Percentiles rank a stretch among this genome's conserved stretches.
Evolutionary conservation across 2,113 vertebrate genomes (phyloP).

Genomic region (Bos taurus): ARS-UCD2.0 NC_037340.1:6262501-6263000

Average conservation of each 20-base stretch:
- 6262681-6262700: not conserved
- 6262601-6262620: not conserved
- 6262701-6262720: not conserved
- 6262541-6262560: not conserved
- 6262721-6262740: not conserved
- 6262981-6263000: not conserved
- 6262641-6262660: not conserved
- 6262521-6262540: not conserved
- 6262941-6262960: not conserved
- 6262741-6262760: not conserved
- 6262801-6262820: not conserved
- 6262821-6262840: not conserved
- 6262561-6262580: not conserved
- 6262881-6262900: not conserved
- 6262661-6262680: not conserved
- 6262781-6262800: not conserved
- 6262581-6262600: not conserved
- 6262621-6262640: not conserved
- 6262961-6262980: fast-evolving
- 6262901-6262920: not conserved
- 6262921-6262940: not conserved
- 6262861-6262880: not conserved
- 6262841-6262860: not conserved
- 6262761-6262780: not conserved
- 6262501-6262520: not conserved